Evolutionary conservation across 1,140 invertebrate genomes (phyloP), one percentile per base, ranked within the genome.

Genomic region (Magallana angulata): DNA sequence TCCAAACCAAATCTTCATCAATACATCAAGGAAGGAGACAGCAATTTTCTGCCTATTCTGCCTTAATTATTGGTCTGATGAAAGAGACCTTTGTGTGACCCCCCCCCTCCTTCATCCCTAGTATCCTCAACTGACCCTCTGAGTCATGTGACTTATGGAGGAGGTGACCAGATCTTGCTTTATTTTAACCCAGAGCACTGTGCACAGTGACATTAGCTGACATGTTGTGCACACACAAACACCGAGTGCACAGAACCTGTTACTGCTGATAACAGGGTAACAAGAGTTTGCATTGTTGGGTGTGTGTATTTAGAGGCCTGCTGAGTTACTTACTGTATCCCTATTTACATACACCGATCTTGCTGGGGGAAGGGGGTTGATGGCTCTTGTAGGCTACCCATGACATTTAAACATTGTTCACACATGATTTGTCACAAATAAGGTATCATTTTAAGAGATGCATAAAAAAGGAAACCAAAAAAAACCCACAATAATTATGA

Each of bases 251-350:
- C 24, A 76, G 30, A 76, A 24, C 68, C 30, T 76, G 68, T 30
- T 36, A 12, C 2, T 14, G 68, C 68, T 76, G 68, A 76, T 76
- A 76, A 76, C 68, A 8, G 24, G 36, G 36, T 76, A 76, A 76
- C 9, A 5, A 48, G 24, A 8, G 68, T 76, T 76, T 76, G 36
- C 68, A 76, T 12, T 76, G 36, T 6, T 30, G 68, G 68, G 68
- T 76, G 68, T 76, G 68, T 76, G 24, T 76, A 36, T 30, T 76
- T 30, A 30, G 18, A 76, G 68, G 24, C 68, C 68, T 76, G 68
- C 68, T 76, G 68, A 30, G 68, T 76, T 76, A 64, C 18, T n/a
- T n/a, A 64, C 60, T 64, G 16, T n/a, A 64, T 18, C 60, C 18
- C 18, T 18, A 64, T 64, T 16, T 48, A 48, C 36, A 48, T 48